A percentile compares a stretch with the other conserved stretches of the same genome.
phyloP scores from a whole-genome alignment of 2,888 invertebrate genomes.

The Xanthorhoe designata region DNA sequence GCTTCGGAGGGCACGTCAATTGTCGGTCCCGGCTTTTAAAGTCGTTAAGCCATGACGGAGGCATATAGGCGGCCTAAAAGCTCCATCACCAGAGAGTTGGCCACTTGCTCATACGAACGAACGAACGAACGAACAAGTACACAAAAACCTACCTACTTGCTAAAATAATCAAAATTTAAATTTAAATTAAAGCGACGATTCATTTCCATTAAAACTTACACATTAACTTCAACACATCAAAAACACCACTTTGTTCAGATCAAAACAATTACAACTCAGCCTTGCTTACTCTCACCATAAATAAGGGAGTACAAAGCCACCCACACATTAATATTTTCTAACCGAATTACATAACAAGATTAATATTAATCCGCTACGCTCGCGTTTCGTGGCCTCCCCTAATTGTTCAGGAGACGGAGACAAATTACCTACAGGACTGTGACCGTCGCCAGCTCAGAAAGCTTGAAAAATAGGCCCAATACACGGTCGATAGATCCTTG shows the following conservation, averaged over 20 bases:
- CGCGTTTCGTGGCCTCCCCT: slow-evolving; percentile 37
- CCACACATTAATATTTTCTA: slow-evolving; percentile 9
- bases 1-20: no score
- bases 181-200: background rate
- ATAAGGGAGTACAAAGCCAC: background rate
- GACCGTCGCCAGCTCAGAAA: slow-evolving; percentile 43
- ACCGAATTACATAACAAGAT: slow-evolving; percentile 23
- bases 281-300: background rate
- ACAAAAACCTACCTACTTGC: background rate
- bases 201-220: background rate
- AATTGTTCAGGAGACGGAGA: slow-evolving; percentile 48
- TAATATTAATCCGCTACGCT: slow-evolving; percentile 29
- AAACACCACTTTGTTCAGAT: background rate
- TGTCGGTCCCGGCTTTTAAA: no score
- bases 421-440: slow-evolving; percentile 46
- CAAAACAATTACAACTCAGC: background rate
- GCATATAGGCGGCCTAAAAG: no score
- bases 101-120: no score
- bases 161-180: background rate
- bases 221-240: background rate
- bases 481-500: slow-evolving; percentile 18
- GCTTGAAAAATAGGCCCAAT: slow-evolving; percentile 47
- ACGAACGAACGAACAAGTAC: no score
- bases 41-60: no score
- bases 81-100: no score